Percentiles rank a stretch among this genome's conserved stretches.
These are phyloP conservation scores for Limosa lapponica DNA, from an alignment of 2,797 vertebrate genomes.

Conservation along the genomic window DNA sequence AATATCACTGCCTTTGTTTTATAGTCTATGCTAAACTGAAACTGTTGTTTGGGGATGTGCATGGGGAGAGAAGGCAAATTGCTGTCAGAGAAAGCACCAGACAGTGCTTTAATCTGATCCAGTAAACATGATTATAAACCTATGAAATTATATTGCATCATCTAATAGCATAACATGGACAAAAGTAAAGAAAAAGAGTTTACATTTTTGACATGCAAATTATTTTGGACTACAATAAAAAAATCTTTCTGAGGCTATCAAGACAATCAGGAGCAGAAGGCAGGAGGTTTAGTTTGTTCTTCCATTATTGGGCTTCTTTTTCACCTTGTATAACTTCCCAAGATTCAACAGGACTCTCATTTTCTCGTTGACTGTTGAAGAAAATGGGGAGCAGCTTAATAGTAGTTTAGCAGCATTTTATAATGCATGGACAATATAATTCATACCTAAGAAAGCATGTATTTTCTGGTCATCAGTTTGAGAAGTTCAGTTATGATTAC, in stretches of 20 bases:
- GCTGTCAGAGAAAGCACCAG: not conserved
- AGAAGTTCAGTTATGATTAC: not conserved
- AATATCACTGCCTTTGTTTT: not conserved
- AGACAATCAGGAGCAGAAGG: not conserved
- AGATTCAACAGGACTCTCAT: not conserved
- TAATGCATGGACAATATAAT: not conserved
- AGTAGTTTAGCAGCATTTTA: not conserved
- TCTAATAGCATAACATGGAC: not conserved
- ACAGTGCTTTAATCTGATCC: not conserved
- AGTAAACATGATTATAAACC: not conserved
- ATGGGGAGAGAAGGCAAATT: not conserved
- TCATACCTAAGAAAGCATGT: not conserved
- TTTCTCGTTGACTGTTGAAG: not conserved
- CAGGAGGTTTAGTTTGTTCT: not conserved
- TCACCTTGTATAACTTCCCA: not conserved
- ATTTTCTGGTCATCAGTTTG: not conserved
- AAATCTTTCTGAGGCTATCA: not conserved
- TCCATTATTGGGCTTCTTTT: not conserved
- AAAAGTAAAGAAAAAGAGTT: not conserved
- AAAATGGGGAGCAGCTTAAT: not conserved
- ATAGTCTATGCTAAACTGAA: not conserved
- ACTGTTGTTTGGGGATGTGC: not conserved
- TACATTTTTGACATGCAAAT: not conserved
- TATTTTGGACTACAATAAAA: not conserved
- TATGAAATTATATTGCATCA: not conserved